A percentile compares a stretch with the other conserved stretches of the same genome.
Conservation (phyloP, 1,140 invertebrate genomes). For the Drosophila bocki region DNA sequence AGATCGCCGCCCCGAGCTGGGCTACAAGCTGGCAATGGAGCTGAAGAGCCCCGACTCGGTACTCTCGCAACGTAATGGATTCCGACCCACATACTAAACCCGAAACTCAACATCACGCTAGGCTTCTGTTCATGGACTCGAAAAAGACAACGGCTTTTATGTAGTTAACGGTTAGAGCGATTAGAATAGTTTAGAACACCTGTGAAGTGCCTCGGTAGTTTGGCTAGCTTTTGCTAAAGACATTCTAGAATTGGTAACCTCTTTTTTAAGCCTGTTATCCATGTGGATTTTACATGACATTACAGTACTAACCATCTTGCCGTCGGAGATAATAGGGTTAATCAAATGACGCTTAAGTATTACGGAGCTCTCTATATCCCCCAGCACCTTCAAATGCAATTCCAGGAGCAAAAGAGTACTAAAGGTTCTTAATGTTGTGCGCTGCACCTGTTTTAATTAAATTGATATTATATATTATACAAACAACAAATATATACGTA, state of each 20-base stretch:
- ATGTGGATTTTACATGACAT: conserved; percentile 44
- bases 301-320: conserved; percentile 30
- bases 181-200: conserved; percentile 43
- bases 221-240: conserved; percentile 69
- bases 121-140: conserved; percentile 35
- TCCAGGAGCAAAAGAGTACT: conserved; percentile 47
- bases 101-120: conserved; percentile 32
- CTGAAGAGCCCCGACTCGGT: conserved; percentile 88
- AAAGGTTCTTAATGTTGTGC: conserved; percentile 47
- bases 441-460: conserved; percentile 43
- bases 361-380: conserved; percentile 40
- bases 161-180: conserved; percentile 51
- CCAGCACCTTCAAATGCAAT: conserved; percentile 51
- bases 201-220: conserved; percentile 60
- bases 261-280: conserved; percentile 46
- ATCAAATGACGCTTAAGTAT: conserved; percentile 53
- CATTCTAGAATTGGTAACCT: conserved; percentile 39
- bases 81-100: conserved; percentile 64
- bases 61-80: conserved; percentile 80
- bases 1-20: conserved; percentile 93
- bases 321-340: conserved; percentile 11
- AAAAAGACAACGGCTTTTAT: conserved; percentile 38
- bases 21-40: conserved; percentile 94
- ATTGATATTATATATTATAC: conserved; percentile 50
- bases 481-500: conserved; percentile 27